Conservation (phyloP, 2,113 vertebrate genomes). For the Cyanoderma ruficeps region DNA sequence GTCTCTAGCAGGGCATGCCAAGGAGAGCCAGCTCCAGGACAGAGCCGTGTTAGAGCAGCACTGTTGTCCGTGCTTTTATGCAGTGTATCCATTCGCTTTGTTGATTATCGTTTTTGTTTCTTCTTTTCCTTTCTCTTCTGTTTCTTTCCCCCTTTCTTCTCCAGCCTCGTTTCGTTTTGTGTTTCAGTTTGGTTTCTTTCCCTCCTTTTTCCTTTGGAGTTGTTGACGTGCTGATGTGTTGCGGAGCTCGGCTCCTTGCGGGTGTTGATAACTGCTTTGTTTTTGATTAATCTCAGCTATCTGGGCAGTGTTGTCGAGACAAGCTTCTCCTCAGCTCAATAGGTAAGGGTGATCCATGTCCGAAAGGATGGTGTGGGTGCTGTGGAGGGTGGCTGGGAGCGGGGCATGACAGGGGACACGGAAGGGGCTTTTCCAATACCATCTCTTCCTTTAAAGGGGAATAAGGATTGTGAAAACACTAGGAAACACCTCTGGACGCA, state of each 20-base stretch:
- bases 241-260: slow-evolving; percentile 75
- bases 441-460: slow-evolving; percentile 96
- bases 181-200: slow-evolving; percentile 58
- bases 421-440: slow-evolving; percentile 92
- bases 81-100: slow-evolving; percentile 70
- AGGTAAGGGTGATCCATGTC: slow-evolving; percentile 99
- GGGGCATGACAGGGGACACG: slow-evolving; percentile 84
- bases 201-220: slow-evolving; percentile 70
- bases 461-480: slow-evolving; percentile 77
- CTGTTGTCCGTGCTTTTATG: slow-evolving; percentile 68
- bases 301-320: slow-evolving; percentile 99
- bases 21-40: slow-evolving; percentile 49
- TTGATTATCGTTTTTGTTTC: slow-evolving; percentile 57
- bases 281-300: slow-evolving; percentile 99
- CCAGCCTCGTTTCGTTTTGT: slow-evolving; percentile 62
- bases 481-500: slow-evolving; percentile 59
- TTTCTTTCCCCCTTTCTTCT: slow-evolving; percentile 74
- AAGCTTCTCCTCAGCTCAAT: slow-evolving; percentile 99
- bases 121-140: slow-evolving; percentile 75
- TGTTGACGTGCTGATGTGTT: slow-evolving; percentile 77
- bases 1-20: background rate
- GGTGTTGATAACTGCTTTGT: slow-evolving; percentile 97
- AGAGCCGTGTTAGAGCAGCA: slow-evolving; percentile 54
- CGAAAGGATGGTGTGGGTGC: slow-evolving; percentile 82
- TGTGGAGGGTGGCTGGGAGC: slow-evolving; percentile 68